These are phyloP conservation scores for Chironomus tepperi DNA, from an alignment of 1,140 invertebrate genomes.

Conservation along the genomic window DNA sequence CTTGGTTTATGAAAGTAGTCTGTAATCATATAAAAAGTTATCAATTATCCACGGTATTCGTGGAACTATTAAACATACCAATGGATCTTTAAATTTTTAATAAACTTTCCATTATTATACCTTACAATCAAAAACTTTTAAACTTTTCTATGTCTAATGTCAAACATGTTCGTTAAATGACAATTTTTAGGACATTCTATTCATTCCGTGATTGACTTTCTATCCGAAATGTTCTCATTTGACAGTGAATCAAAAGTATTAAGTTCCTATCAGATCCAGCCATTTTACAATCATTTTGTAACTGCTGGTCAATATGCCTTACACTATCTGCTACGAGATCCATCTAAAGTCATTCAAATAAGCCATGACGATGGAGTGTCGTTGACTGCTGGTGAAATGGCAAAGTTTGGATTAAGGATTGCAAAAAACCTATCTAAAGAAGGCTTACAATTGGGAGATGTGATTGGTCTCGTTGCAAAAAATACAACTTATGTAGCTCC, in stretches of 20 bases:
- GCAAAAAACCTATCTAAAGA: constrained; percentile 22
- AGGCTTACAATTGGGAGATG: not conserved
- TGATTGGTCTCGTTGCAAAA: constrained; percentile 15
- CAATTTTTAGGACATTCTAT: too few relatives aligned
- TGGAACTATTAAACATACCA: not conserved
- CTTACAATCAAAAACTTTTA: not conserved
- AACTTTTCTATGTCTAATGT: not conserved
- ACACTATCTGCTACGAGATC: constrained; percentile 38
- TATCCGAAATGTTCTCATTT: constrained; percentile 27
- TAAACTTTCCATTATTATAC: not conserved
- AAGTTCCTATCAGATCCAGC: constrained; percentile 36
- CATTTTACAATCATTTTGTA: constrained; percentile 37
- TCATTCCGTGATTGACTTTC: too few relatives aligned
- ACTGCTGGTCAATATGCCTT: constrained; percentile 38
- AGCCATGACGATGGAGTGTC: constrained; percentile 1
- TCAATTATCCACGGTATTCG: not conserved
- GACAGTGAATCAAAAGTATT: constrained; percentile 40
- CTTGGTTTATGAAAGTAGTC: not conserved
- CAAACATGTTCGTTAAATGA: not conserved
- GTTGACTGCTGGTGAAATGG: constrained; percentile 21
- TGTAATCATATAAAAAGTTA: not conserved
- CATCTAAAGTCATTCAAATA: constrained; percentile 35
- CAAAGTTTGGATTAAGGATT: not conserved
- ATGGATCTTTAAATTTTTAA: not conserved
- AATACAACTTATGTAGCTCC: constrained; percentile 19